A percentile compares a stretch with the other conserved stretches of the same genome.
Conservation (phyloP, 1,140 invertebrate genomes). For the Drosophila setifemur region DNA sequence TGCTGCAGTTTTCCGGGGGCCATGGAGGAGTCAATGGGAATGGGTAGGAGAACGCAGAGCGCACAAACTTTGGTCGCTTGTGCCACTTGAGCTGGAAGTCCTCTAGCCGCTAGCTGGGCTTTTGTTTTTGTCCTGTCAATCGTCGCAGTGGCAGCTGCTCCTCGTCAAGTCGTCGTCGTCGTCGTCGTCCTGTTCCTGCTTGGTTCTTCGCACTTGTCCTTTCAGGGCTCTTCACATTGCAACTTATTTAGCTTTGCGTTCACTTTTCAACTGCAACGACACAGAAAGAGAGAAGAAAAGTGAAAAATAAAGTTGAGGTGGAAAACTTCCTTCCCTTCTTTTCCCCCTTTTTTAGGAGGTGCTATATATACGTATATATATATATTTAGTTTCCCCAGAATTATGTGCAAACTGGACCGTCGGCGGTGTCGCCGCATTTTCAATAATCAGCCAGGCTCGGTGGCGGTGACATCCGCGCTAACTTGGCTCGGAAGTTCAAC, state of each 20-base stretch:
- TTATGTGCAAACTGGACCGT: slow-evolving; percentile 74
- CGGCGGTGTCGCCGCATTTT: slow-evolving; percentile 71
- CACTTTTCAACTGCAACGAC: slow-evolving; percentile 55
- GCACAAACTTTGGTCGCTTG: slow-evolving; percentile 39
- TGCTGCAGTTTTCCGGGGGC: slow-evolving; percentile 15
- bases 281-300: slow-evolving; percentile 39
- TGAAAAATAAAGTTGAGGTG: slow-evolving; percentile 46
- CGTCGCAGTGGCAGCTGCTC: slow-evolving; percentile 56
- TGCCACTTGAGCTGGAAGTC: slow-evolving; percentile 50
- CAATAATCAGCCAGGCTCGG: slow-evolving; percentile 68
- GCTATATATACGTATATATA: neutral
- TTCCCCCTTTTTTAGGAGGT: neutral
- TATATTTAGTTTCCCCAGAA: slow-evolving; percentile 37
- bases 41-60: slow-evolving; percentile 12
- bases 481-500: slow-evolving; percentile 71
- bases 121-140: slow-evolving; percentile 77
- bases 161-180: slow-evolving; percentile 50
- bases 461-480: slow-evolving; percentile 14
- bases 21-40: neutral
- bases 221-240: slow-evolving; percentile 74
- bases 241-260: slow-evolving; percentile 72
- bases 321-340: no score
- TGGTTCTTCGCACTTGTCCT: slow-evolving; percentile 54
- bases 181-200: slow-evolving; percentile 42
- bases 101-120: slow-evolving; percentile 5